Percentiles rank a stretch among this genome's conserved stretches.
Evolutionary conservation across 2,797 vertebrate species (phyloP).

Genomic region (Halcyon smyrnensis): DNA sequence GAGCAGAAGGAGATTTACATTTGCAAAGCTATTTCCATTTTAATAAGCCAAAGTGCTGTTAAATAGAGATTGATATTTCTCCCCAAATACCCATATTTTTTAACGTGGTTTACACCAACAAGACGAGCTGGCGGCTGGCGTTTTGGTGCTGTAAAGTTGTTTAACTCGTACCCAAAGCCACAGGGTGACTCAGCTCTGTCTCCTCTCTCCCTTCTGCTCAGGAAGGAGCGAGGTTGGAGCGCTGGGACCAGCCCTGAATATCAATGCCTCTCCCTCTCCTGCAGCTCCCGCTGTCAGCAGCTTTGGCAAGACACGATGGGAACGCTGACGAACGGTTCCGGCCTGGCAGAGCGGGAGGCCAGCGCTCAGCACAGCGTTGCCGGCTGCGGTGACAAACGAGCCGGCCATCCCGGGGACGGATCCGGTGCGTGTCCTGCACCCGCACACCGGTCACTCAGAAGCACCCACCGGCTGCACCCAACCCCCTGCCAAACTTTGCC

Average conservation of each 20-base stretch:
- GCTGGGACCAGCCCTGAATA: not conserved
- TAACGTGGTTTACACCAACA: not conserved
- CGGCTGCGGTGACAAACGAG: accelerated
- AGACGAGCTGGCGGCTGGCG: not conserved
- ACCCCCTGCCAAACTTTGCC: not conserved
- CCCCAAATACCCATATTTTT: conserved; percentile 45
- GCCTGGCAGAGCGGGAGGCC: not conserved
- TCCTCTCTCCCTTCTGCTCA: not conserved
- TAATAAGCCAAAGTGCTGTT: conserved; percentile 55
- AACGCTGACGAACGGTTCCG: not conserved
- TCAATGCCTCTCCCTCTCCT: not conserved
- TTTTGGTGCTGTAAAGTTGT: not conserved
- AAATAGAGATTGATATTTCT: conserved; percentile 66
- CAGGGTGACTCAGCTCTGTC: not conserved
- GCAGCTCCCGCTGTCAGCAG: not conserved
- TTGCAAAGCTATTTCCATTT: conserved; percentile 61
- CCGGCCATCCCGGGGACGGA: accelerated
- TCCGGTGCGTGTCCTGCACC: accelerated
- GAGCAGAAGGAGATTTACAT: conserved; percentile 63
- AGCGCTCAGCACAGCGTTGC: not conserved
- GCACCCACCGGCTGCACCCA: not conserved
- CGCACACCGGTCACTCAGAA: accelerated
- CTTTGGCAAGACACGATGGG: not conserved
- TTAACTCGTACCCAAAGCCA: not conserved
- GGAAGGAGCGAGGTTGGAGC: not conserved